Evolutionary conservation across 2,888 invertebrate species (phyloP), one percentile per base, ranked within the genome.

Genomic region (Polylopha cassiicola): DNA sequence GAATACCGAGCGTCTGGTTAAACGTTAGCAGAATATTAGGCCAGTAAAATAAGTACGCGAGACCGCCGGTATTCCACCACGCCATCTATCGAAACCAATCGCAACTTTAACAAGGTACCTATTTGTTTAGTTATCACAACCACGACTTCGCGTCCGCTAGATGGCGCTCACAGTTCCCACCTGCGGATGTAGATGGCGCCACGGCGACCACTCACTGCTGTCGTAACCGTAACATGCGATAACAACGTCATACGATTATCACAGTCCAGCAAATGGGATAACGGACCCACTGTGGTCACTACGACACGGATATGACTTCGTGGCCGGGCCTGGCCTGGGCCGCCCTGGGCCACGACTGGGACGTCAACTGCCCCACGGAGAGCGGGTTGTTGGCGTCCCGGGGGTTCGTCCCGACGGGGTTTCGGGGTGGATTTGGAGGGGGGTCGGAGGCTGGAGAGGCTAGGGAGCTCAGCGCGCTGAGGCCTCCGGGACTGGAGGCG

Each of bases 301-400:
- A 86, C 56, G 86, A 86, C 13, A 86, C 86, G 15, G 86, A 86
- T 51, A 86, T 86, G 53, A 81, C 85, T 57, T 86, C 84, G 60
- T 84, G 84, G 0, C 61, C 56, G 29, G 80, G 73, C 27, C 80
- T 56, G 13, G 79, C 37, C 44, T 74, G 71, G 5, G 81, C 69
- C 23, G 82, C 66, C 4, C 85, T 65, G 0, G 84, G 81, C 85
- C 85, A 81, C 20, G 71, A 68, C 53, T 92, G 92, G 55, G 93
- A 93, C 45, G 95, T 95, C 55, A 96, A 86, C 80, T 95, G 95
- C 63, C 95, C 95, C 43, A 96, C 95, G 74, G 94, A 95, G 24
- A 96, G 87, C 39, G 96, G 96, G 87, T 96, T 95, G 86, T 96
- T 96, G 51, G 94, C 92, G 84, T 96, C 95, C 57, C 95, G 91